Percentiles rank a stretch among this genome's conserved stretches.
Evolutionary conservation across 2,888 invertebrate species (phyloP).

Genomic region (Amphimallon solstitiale): DNA sequence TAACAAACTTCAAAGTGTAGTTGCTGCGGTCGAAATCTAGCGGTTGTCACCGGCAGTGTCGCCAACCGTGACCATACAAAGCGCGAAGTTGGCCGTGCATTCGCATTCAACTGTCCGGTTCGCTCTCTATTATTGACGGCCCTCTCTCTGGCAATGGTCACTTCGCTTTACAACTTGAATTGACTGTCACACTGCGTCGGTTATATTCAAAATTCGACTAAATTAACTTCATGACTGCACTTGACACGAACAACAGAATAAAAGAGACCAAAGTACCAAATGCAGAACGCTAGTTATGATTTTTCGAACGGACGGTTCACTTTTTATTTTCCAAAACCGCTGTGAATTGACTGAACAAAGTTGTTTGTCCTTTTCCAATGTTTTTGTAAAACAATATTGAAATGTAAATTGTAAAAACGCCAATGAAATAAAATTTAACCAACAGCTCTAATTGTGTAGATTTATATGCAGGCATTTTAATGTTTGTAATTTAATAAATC

Average conservation of each 20-base stretch:
- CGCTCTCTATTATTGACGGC: conserved; percentile 50
- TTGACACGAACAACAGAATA: conserved; percentile 35
- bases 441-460: no score
- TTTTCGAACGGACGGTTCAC: no score
- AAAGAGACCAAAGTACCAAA: no score
- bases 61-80: conserved; percentile 51
- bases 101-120: conserved; percentile 58
- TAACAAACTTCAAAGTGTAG: conserved; percentile 35
- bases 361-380: no score
- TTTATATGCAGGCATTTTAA: no score
- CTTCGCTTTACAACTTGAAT: conserved; percentile 62
- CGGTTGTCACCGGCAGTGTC: conserved; percentile 38
- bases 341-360: no score
- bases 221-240: conserved; percentile 45
- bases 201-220: conserved; percentile 49
- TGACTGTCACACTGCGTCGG: conserved; percentile 56
- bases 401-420: no score
- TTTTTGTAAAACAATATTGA: no score
- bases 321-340: no score
- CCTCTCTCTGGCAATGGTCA: conserved; percentile 55
- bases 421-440: no score
- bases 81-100: conserved; percentile 57
- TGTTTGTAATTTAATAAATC: no score
- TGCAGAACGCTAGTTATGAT: no score
- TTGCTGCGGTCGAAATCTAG: conserved; percentile 33